phyloP scores from a whole-genome alignment of 2,113 vertebrate species.

The Epinephelus fuscoguttatus region DNA sequence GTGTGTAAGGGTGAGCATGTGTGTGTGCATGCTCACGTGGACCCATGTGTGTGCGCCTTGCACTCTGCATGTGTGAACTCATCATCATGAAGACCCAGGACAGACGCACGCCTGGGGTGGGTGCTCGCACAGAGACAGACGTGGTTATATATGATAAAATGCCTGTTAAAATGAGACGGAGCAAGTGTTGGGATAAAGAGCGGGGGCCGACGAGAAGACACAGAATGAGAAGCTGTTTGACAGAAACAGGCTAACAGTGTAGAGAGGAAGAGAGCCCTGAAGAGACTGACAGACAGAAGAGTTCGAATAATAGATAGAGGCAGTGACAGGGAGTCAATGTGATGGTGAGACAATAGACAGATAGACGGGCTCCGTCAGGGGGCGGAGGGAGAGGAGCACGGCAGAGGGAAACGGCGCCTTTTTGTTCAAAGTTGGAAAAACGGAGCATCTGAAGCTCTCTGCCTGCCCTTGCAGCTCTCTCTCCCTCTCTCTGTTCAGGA shows the following conservation, averaged over 20 bases:
- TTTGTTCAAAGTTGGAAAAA: constrained; percentile 39
- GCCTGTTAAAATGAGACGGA: constrained; percentile 51
- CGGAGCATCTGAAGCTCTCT: constrained; percentile 1
- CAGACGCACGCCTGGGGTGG: constrained; percentile 5
- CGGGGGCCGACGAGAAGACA: constrained; percentile 32
- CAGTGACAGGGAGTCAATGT: constrained; percentile 69
- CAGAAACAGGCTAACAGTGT: constrained; percentile 69
- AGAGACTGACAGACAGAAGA: constrained; percentile 57
- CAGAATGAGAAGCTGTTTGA: constrained; percentile 56
- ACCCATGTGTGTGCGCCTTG: neutral
- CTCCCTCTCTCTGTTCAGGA: neutral
- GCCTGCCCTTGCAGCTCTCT: neutral
- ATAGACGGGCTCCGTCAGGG: constrained; percentile 38
- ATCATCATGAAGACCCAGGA: constrained; percentile 25
- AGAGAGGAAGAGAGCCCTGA: constrained; percentile 30
- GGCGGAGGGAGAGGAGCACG: neutral
- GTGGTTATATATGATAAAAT: constrained; percentile 49
- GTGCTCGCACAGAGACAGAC: constrained; percentile 38
- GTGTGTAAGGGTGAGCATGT: constrained; percentile 4
- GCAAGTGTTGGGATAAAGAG: constrained; percentile 46
- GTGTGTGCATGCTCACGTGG: constrained; percentile 27
- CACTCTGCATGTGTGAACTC: neutral
- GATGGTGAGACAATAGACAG: constrained; percentile 63
- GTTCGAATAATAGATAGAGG: constrained; percentile 64
- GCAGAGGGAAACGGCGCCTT: neutral